Evolutionary conservation across 2,113 vertebrate species (phyloP).

Genomic region (Cyprinodon brontotheroides): DNA sequence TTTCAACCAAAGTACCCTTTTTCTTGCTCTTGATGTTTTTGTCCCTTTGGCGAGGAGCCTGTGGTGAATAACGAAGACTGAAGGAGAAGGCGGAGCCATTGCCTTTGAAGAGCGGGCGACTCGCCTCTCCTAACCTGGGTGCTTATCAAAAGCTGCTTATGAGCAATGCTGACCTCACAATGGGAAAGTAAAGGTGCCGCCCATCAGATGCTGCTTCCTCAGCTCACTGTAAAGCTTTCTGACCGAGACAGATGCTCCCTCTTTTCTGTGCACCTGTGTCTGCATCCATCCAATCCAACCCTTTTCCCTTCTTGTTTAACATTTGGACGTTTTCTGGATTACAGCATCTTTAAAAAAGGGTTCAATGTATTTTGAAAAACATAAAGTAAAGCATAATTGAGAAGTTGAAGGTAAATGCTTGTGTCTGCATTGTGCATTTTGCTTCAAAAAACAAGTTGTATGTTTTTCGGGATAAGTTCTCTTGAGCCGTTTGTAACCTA

Average conservation of each 20-base stretch:
- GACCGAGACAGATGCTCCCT: constrained; percentile 45
- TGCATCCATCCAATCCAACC: not conserved
- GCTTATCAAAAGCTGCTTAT: constrained; percentile 48
- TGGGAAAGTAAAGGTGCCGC: constrained; percentile 58
- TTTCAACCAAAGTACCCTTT: constrained; percentile 11
- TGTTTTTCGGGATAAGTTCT: too few species aligned
- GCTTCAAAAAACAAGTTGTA: not conserved
- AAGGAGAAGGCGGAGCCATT: not conserved
- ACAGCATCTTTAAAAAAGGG: not conserved
- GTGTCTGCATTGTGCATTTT: not conserved
- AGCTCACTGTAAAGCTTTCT: constrained; percentile 24
- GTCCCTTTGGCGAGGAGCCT: not conserved
- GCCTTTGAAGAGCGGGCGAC: constrained; percentile 17
- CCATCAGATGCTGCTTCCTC: constrained; percentile 50
- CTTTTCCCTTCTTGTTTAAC: not conserved
- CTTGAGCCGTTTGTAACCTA: too few species aligned
- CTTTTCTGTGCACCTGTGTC: not conserved
- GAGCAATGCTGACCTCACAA: constrained; percentile 53
- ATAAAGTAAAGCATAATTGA: not conserved
- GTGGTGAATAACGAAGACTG: not conserved
- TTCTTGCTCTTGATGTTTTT: not conserved
- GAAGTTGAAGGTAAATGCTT: not conserved
- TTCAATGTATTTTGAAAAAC: not conserved
- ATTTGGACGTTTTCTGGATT: not conserved
- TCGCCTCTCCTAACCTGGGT: not conserved